phyloP scores from a whole-genome alignment of 2,888 invertebrate genomes.

The Spialia ferax region DNA sequence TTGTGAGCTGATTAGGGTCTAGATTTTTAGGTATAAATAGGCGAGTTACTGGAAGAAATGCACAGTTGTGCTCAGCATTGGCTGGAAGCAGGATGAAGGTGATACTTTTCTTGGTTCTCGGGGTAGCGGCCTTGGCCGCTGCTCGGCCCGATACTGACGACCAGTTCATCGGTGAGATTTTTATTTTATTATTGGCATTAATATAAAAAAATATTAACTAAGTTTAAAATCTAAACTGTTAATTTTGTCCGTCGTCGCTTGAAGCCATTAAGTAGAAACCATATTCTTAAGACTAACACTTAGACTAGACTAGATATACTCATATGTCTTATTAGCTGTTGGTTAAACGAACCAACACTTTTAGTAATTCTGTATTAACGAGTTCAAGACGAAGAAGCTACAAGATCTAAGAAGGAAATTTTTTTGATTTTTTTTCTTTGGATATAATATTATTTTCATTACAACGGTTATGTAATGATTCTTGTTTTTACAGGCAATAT shows the following conservation, averaged over 20 bases:
- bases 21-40: slow-evolving; percentile 21
- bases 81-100: slow-evolving; percentile 64
- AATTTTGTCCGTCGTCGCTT: neutral
- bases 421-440: too few species aligned
- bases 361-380: too few species aligned
- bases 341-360: too few species aligned
- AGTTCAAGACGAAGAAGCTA: too few species aligned
- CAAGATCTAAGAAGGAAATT: too few species aligned
- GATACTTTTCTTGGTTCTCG: slow-evolving; percentile 61
- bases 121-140: slow-evolving; percentile 69
- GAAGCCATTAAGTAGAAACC: too few species aligned
- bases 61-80: slow-evolving; percentile 63
- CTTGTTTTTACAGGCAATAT: slow-evolving; percentile 65
- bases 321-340: too few species aligned
- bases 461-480: neutral
- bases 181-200: neutral
- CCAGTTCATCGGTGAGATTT: slow-evolving; percentile 60
- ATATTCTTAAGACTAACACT: too few species aligned
- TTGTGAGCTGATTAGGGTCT: neutral
- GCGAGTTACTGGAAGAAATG: neutral
- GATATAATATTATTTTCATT: too few species aligned
- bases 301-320: too few species aligned
- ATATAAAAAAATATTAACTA: neutral
- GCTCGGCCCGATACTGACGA: slow-evolving; percentile 69
- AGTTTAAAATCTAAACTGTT: neutral